Evolutionary conservation across 2,797 vertebrate species (phyloP).

Genomic region (Malacoctenus gilli): DNA sequence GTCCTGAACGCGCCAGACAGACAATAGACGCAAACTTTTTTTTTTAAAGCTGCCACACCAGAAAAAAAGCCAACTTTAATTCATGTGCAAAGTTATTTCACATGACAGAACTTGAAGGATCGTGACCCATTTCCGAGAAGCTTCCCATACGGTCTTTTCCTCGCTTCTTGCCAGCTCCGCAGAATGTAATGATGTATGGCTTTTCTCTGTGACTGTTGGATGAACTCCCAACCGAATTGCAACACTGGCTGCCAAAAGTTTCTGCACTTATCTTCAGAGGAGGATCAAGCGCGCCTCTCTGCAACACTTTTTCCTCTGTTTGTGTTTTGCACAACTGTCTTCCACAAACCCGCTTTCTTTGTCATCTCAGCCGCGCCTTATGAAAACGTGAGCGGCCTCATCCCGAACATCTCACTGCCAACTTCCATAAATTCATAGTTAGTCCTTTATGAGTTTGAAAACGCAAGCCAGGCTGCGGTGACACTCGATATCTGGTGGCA

Average conservation of each 20-base stretch:
- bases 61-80: neutral
- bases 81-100: neutral
- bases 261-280: slow-evolving; percentile 41
- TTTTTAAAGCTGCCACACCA: neutral
- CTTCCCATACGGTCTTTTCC: neutral
- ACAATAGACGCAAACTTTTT: slow-evolving; percentile 1
- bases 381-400: slow-evolving; percentile 21
- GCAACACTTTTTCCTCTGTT: slow-evolving; percentile 36
- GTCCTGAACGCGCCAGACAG: too few species aligned
- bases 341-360: slow-evolving; percentile 28
- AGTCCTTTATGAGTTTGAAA: slow-evolving; percentile 27
- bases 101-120: neutral
- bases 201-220: slow-evolving; percentile 63
- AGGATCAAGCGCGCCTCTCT: slow-evolving; percentile 40
- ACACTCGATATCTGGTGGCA: slow-evolving; percentile 37
- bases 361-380: slow-evolving; percentile 7
- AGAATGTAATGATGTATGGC: slow-evolving; percentile 49
- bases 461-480: slow-evolving; percentile 24
- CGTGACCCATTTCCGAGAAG: slow-evolving; percentile 9
- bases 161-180: slow-evolving; percentile 22
- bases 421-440: slow-evolving; percentile 39
- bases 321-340: slow-evolving; percentile 35
- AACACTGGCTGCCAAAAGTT: slow-evolving; percentile 43
- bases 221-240: slow-evolving; percentile 64
- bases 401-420: too few species aligned